phyloP scores from a whole-genome alignment of 2,797 vertebrate genomes.

The Fistularia tabacaria region DNA sequence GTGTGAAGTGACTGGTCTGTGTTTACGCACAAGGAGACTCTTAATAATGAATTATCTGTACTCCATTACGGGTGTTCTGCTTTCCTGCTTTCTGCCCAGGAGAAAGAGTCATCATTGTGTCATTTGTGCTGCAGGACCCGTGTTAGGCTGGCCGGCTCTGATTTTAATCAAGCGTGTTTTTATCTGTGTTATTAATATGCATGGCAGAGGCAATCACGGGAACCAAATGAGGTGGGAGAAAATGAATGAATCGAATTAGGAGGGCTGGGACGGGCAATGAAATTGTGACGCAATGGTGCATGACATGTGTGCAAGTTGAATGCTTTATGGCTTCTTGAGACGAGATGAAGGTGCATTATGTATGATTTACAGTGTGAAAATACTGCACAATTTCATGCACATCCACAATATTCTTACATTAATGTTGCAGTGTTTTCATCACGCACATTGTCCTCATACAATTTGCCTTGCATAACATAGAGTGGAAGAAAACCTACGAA shows the following conservation, averaged over 20 bases:
- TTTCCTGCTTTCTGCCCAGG: constrained; percentile 42
- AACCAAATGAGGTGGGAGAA: constrained; percentile 50
- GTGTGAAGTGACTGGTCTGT: constrained; percentile 43
- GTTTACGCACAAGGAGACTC: constrained; percentile 48
- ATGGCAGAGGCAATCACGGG: constrained; percentile 40
- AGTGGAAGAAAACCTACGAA: too few species aligned
- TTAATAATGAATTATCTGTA: constrained; percentile 55
- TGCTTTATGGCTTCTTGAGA: constrained; percentile 32
- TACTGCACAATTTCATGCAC: too few species aligned
- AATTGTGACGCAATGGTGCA: constrained; percentile 49
- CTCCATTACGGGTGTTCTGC: constrained; percentile 55
- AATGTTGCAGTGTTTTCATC: too few species aligned
- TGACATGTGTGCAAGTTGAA: constrained; percentile 40
- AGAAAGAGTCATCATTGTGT: constrained; percentile 44
- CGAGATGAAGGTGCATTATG: constrained; percentile 8
- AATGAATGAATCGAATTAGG: constrained; percentile 66
- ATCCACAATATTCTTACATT: too few species aligned
- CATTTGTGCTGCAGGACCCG: constrained; percentile 21
- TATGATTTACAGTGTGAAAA: neutral
- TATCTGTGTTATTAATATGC: constrained; percentile 67
- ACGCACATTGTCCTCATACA: too few species aligned
- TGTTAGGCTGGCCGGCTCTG: constrained; percentile 30
- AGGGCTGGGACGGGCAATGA: constrained; percentile 30
- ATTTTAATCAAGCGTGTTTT: constrained; percentile 69
- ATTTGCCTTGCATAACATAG: too few species aligned